Conservation (phyloP, 2,797 vertebrate species). For the Eulemur rubriventer region DNA sequence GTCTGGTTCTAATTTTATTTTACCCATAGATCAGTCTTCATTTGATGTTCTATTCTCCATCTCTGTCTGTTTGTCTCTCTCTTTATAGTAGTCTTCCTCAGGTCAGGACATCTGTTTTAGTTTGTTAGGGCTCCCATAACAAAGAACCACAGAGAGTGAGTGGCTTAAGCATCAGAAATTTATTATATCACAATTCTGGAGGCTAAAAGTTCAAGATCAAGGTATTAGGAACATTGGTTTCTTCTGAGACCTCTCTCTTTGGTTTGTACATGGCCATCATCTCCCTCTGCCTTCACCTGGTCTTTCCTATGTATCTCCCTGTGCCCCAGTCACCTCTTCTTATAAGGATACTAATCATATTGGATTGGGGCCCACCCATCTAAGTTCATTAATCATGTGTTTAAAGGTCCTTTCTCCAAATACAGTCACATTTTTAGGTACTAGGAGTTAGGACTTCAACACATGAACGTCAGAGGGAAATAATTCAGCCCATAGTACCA, state of each 20-base stretch:
- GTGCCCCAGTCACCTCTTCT: not conserved
- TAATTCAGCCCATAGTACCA: not conserved
- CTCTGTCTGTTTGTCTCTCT: not conserved
- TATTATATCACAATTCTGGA: not conserved
- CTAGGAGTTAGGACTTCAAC: not conserved
- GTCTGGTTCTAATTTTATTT: constrained; percentile 11
- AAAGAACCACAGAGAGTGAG: not conserved
- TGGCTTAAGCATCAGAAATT: not conserved
- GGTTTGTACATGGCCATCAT: not conserved
- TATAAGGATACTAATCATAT: not conserved
- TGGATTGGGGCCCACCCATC: not conserved
- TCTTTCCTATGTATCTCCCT: not conserved
- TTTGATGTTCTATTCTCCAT: not conserved
- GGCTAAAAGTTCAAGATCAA: not conserved
- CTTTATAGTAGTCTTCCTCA: not conserved
- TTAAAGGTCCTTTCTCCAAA: not conserved
- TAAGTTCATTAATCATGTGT: not conserved
- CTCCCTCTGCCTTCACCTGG: not conserved
- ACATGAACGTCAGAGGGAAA: too few species aligned
- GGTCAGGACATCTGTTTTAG: not conserved
- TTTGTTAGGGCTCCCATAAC: not conserved
- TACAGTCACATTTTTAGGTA: not conserved
- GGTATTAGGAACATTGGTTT: not conserved
- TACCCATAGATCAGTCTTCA: not conserved
- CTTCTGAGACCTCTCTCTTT: not conserved